Evolutionary conservation across 1,140 invertebrate species (phyloP), one percentile per base, ranked within the genome.

Genomic region (Manduca sexta): DNA sequence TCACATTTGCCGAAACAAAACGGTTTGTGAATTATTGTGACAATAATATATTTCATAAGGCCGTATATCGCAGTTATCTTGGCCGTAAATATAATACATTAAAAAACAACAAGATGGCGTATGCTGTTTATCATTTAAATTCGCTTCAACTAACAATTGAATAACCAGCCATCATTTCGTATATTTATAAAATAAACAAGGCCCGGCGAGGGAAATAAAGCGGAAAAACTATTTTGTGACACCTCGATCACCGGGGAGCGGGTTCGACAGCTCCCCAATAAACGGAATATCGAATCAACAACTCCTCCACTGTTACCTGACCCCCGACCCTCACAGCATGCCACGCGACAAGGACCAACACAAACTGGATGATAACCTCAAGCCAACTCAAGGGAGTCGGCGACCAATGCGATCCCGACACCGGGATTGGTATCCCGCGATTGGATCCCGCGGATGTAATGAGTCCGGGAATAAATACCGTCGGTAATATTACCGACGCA

Each of bases 361-460:
- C n/a, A 12, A 12, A 44, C 6, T 47, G 52, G 58, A 8, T 14
- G 31, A 31, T 48, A 13, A 50, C 57, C 63, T 66, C 56, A 54
- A 62, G 45, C 49, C 38, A 52, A 51, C 68, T 69, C 71, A 41
- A 45, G 71, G 68, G 71, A 74, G 26, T 30, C 42, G 45, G 34
- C 53, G 50, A 61, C 69, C 64, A 67, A 67, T 71, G 65, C 55
- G 64, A 58, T 60, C 49, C 39, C 43, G 30, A 16, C 31, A 40
- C 31, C 52, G 41, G 57, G 39, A 42, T 47, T 39, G 57, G 49
- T 30, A 43, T 14, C 44, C 57, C 49, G 38, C 60, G 61, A 74
- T 74, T 70, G 69, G 72, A 64, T 72, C 55, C 65, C 47, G 59
- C 48, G 53, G 31, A 47, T 43, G 56, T 72, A 75, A 72, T 75